Evolutionary conservation across 2,888 invertebrate species (phyloP).

Genomic region (Microctonus aethiopoides): DNA sequence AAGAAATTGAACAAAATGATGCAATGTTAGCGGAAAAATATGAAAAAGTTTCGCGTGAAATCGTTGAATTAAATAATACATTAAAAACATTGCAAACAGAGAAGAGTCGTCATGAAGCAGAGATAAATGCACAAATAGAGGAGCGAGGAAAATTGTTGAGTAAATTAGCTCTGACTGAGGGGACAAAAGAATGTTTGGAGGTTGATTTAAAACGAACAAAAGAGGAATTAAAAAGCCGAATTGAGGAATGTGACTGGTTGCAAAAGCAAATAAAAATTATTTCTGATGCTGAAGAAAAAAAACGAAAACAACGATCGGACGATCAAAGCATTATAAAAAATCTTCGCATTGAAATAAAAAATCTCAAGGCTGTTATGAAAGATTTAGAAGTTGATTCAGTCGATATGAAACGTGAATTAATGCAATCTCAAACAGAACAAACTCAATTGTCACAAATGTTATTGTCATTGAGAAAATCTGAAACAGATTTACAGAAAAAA

Average conservation of each 20-base stretch:
- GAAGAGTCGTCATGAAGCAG: conserved; percentile 68
- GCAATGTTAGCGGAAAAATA: conserved; percentile 47
- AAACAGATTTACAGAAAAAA: conserved; percentile 73
- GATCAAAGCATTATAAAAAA: conserved; percentile 53
- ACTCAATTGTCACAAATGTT: conserved; percentile 63
- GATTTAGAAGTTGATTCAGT: conserved; percentile 57
- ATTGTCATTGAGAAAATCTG: conserved; percentile 73
- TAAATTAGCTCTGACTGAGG: conserved; percentile 53
- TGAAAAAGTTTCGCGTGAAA: conserved; percentile 50
- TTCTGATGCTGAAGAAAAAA: conserved; percentile 55
- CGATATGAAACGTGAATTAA: conserved; percentile 50
- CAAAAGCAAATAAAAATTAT: conserved; percentile 68
- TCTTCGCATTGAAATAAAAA: conserved; percentile 52
- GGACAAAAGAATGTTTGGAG: conserved; percentile 69
- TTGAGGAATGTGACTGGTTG: conserved; percentile 70
- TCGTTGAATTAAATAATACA: conserved; percentile 67
- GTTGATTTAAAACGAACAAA: conserved; percentile 68
- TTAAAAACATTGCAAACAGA: conserved; percentile 67
- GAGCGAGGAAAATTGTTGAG: conserved; percentile 66
- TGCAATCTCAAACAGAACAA: conserved; percentile 49
- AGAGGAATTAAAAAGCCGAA: conserved; percentile 69
- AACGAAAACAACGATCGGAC: conserved; percentile 49
- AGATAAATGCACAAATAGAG: conserved; percentile 68
- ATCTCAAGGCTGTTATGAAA: conserved; percentile 53
- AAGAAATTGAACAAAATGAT: conserved; percentile 51